Evolutionary conservation across 2,888 invertebrate genomes (phyloP).

Genomic region (Lottia scabra): DNA sequence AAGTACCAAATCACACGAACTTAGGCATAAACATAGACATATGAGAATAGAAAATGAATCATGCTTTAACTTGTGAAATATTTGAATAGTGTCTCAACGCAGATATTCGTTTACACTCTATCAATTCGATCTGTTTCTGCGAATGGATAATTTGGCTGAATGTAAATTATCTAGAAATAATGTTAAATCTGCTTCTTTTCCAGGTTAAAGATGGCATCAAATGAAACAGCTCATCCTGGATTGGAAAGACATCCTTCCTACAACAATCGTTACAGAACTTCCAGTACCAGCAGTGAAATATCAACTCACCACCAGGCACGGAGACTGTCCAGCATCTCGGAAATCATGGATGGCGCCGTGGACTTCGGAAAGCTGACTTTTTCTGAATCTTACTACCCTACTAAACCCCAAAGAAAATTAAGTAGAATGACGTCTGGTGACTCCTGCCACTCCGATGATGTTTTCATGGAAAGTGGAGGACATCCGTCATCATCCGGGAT

Average conservation of each 20-base stretch:
- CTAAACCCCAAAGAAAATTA: background rate
- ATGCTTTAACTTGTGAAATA: too few relatives aligned
- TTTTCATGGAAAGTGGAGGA: constrained; percentile 20
- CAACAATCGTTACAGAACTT: constrained; percentile 25
- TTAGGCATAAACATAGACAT: too few relatives aligned
- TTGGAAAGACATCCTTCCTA: constrained; percentile 16
- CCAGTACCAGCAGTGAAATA: constrained; percentile 13
- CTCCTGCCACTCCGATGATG: constrained; percentile 20
- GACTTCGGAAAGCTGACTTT: background rate
- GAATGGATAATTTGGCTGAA: too few relatives aligned
- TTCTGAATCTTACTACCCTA: background rate
- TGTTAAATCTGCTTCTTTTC: too few relatives aligned
- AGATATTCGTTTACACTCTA: too few relatives aligned
- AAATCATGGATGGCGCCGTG: background rate
- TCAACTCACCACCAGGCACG: background rate
- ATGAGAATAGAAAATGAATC: too few relatives aligned
- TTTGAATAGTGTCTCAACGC: too few relatives aligned
- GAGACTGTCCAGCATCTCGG: constrained; percentile 7
- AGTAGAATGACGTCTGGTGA: constrained; percentile 5
- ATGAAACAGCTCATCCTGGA: too few relatives aligned
- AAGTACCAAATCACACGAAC: too few relatives aligned
- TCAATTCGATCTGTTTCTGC: too few relatives aligned
- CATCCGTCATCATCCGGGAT: background rate
- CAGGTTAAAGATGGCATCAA: too few relatives aligned
- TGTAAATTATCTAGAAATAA: too few relatives aligned